These are phyloP conservation scores for Hymenopus coronatus DNA, from an alignment of 2,888 invertebrate genomes.

Conservation along the genomic window DNA sequence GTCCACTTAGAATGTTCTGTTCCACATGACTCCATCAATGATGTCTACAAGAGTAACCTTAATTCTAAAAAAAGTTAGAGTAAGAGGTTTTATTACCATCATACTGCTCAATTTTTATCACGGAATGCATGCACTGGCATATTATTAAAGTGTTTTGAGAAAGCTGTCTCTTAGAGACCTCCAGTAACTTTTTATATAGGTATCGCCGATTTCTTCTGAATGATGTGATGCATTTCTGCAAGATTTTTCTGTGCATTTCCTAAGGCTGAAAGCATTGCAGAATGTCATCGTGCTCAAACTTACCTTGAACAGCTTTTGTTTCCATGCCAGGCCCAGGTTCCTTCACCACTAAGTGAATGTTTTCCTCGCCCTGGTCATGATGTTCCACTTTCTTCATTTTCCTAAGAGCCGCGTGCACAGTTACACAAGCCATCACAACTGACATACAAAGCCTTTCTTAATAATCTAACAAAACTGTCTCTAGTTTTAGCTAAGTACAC, in stretches of 20 bases:
- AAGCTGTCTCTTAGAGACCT: no score
- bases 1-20: no score
- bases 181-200: no score
- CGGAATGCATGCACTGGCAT: no score
- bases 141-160: no score
- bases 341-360: slow-evolving; percentile 70
- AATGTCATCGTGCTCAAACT: neutral
- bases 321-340: slow-evolving; percentile 65
- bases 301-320: slow-evolving; percentile 38
- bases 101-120: no score
- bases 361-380: slow-evolving; percentile 48
- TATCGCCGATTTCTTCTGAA: no score
- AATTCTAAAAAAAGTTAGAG: no score
- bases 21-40: no score
- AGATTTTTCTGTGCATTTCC: neutral
- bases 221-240: neutral
- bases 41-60: no score
- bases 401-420: neutral
- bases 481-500: no score
- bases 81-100: no score
- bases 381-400: neutral
- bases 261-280: neutral
- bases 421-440: neutral
- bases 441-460: neutral
- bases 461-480: neutral